These are phyloP conservation scores for Oscheius sp. DNA, from an alignment of 1,140 invertebrate species.

Conservation along the genomic window DNA sequence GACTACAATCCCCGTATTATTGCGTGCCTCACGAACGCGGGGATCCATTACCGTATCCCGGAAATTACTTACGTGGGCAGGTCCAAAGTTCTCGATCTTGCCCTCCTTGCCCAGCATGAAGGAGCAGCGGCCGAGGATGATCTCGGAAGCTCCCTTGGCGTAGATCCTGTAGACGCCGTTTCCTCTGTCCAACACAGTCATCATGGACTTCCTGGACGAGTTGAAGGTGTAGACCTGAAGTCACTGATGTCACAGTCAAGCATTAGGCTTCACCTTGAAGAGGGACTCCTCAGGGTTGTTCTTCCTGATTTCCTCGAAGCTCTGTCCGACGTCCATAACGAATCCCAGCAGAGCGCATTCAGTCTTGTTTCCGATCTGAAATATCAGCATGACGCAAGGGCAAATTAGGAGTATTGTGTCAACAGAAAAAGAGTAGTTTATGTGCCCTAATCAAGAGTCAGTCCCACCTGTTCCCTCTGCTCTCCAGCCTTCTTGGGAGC, in stretches of 20 bases:
- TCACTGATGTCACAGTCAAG: too few species aligned
- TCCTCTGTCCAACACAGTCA: constrained; percentile 46
- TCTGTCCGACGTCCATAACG: constrained; percentile 63
- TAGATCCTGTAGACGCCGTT: constrained; percentile 58
- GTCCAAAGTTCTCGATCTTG: constrained; percentile 78
- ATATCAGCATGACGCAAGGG: too few species aligned
- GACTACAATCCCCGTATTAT: too few species aligned
- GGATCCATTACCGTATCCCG: too few species aligned
- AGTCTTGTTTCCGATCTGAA: constrained; percentile 67
- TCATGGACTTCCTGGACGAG: constrained; percentile 61
- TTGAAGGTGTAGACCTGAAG: constrained; percentile 60
- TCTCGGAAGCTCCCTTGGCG: constrained; percentile 61
- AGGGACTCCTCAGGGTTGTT: constrained; percentile 64
- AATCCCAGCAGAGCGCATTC: constrained; percentile 67
- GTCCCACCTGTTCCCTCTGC: constrained; percentile 37
- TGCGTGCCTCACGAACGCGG: too few species aligned
- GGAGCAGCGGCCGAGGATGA: constrained; percentile 48
- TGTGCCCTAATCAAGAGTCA: background rate
- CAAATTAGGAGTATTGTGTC: constrained; percentile 18
- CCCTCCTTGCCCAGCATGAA: constrained; percentile 50
- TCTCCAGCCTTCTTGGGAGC: constrained; percentile 46
- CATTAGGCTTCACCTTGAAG: constrained; percentile 64
- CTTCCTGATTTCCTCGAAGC: constrained; percentile 63
- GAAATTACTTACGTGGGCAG: constrained; percentile 88
- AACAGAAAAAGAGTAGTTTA: background rate